Evolutionary conservation across 2,797 vertebrate genomes (phyloP), one percentile per base, ranked within the genome.

Genomic region (Karalla daura): DNA sequence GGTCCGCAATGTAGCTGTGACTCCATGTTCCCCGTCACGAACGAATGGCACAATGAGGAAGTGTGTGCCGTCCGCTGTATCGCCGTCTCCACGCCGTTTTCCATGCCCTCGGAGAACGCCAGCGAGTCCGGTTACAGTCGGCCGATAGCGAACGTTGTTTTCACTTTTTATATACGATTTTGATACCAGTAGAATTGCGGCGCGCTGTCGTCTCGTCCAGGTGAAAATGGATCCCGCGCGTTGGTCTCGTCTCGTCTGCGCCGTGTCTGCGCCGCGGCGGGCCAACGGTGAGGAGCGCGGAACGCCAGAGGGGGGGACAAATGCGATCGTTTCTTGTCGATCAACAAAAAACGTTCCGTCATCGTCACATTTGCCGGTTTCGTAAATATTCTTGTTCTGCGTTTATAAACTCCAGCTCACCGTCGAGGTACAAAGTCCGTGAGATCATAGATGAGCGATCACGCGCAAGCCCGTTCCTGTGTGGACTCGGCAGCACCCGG

Each of bases 101-200:
- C 54, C 15, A 64, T 13, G 21, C 44, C 50, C 36, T 43, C 27
- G 7, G 21, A 35, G 37, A 28, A 11, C 2, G 15, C 3, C 1
- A 53, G 37, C 7, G 2, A 35, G 63, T 70, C 61, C 78, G 60
- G 46, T 66, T 18, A 50, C 61, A 55, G 49, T 50, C 41, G 27
- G 49, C 27, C 33, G 49, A 51, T 23, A 39, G 39, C 30, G 54
- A 49, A 62, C 21, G 14, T 40, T 39, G 17, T 61, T 47, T n/a
- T 53, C 13, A 44, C 35, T 32, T 3, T 17, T 63, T 73, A 67
- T 77, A 35, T 71, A 65, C 62, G 28, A 43, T 61, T 81, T 76
- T 71, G 64, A 76, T 67, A 62, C 40, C 5, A 35, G 18, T 71
- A 73, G 62, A 63, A 60, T 24, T 30, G 15, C 30, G 30, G 60